Base-by-base conservation (phyloP, 2,888 invertebrate genomes). In the Lissocephala sabroskyi region DNA sequence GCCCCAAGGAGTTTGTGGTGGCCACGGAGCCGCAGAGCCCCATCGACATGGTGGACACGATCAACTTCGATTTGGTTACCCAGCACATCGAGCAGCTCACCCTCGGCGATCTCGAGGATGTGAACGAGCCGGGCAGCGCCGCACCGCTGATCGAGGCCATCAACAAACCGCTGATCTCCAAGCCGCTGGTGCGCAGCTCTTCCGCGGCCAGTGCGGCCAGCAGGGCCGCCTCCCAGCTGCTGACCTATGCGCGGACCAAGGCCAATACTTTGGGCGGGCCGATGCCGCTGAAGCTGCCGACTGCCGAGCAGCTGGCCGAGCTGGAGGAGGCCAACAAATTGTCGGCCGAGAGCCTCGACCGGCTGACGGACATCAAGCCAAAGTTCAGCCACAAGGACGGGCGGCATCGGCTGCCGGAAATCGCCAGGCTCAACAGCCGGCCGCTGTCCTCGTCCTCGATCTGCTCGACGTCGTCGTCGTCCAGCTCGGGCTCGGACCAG, bases 401-500 rank as follows among this genome's bases (percentile, higher is more conserved):
- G 32, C 62, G 45, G 49, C 62, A 46, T 3, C 71, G 81, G 17
- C 44, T 82, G 16, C 79, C 80, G 2, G 84, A 84, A 18, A 68
- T 83, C 50, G 75, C 80, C 36, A 78, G 82, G 35, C 65, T 82
- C 3, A 84, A 82, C 54, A 82, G 81, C 51, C 81, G 85, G 4
- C 85, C 85, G 0, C 44, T 85, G 30, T 85, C 85, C 1, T 84
- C 85, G 6, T 82, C 84, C 10, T 85, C 85, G 13, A 84, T 85
- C 23, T 83, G 84, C 49, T 85, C 85, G 35, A 85, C 84, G 1
- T 83, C 84, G 10, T 85, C 84, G 5, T 82, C 81, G 41, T 94
- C 94, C 53, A 90, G 93, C 68, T 91, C 91, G 0, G 90, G 91
- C 49, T 91, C 83, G 1, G 82, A 83, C 49, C 80, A 81, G 23